Percentiles rank a stretch among this genome's conserved stretches.
phyloP scores from a whole-genome alignment of 2,797 vertebrate species.

The Vultur gryphus region DNA sequence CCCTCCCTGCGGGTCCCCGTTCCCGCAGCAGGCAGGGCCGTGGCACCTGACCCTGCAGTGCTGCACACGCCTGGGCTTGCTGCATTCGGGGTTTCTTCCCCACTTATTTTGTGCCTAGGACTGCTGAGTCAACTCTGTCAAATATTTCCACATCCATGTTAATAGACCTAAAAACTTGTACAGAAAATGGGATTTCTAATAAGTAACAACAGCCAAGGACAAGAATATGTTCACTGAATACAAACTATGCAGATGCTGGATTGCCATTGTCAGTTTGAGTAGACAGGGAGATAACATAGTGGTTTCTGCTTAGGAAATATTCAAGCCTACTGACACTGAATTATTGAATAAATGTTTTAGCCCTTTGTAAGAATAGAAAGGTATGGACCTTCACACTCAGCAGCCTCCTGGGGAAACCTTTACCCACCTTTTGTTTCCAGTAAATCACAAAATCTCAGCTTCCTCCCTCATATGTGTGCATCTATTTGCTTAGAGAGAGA shows the following conservation, averaged over 20 bases:
- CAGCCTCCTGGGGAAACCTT: neutral
- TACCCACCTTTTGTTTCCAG: neutral
- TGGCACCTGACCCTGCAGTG: fast-evolving
- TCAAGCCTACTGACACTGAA: neutral
- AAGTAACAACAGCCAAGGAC: neutral
- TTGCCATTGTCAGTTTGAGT: neutral
- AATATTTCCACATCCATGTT: neutral
- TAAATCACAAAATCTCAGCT: neutral
- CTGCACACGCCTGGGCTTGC: fast-evolving
- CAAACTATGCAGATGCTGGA: neutral
- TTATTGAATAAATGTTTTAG: neutral
- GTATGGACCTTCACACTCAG: neutral
- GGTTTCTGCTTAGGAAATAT: neutral
- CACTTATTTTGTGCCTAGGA: neutral
- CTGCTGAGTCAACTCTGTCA: fast-evolving
- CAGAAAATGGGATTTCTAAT: neutral
- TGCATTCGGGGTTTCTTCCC: fast-evolving
- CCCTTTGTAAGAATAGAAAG: neutral
- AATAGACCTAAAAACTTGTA: neutral
- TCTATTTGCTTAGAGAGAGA: neutral
- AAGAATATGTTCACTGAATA: neutral
- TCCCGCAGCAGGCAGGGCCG: neutral
- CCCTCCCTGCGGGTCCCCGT: neutral
- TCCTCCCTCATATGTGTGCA: neutral
- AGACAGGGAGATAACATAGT: neutral